These are phyloP conservation scores for Bufo bufo DNA, from an alignment of 2,113 vertebrate genomes.

Conservation along the genomic window DNA sequence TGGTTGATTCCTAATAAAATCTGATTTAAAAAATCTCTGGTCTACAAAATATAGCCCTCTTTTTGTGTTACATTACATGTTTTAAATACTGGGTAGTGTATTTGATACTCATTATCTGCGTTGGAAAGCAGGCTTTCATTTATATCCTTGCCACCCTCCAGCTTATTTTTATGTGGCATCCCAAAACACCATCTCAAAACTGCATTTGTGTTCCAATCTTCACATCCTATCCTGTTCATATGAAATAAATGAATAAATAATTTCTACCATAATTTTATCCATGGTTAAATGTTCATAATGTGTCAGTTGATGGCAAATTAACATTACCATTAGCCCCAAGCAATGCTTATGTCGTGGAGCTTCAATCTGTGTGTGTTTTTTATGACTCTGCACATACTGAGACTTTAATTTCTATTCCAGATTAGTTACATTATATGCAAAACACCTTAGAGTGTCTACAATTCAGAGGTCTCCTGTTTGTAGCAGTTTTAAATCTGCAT, in stretches of 20 bases:
- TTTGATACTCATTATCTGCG: background rate
- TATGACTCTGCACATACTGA: background rate
- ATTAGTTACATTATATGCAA: background rate
- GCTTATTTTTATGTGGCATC: slow-evolving; percentile 8
- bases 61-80: background rate
- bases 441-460: background rate
- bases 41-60: background rate
- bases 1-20: background rate
- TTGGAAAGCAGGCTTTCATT: background rate
- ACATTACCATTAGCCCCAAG: background rate
- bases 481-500: background rate
- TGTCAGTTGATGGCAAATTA: background rate
- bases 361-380: background rate
- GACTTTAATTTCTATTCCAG: background rate
- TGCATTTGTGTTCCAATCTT: background rate
- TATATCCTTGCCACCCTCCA: background rate
- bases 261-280: background rate
- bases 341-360: background rate
- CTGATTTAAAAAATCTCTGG: background rate
- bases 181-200: background rate
- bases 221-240: background rate
- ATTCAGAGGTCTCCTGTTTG: background rate
- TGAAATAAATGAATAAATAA: background rate
- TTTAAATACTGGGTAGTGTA: background rate
- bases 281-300: slow-evolving; percentile 5